A percentile compares a stretch with the other conserved stretches of the same genome.
Evolutionary conservation across 1,140 invertebrate genomes (phyloP).

Genomic region (Megalopta genalis): DNA sequence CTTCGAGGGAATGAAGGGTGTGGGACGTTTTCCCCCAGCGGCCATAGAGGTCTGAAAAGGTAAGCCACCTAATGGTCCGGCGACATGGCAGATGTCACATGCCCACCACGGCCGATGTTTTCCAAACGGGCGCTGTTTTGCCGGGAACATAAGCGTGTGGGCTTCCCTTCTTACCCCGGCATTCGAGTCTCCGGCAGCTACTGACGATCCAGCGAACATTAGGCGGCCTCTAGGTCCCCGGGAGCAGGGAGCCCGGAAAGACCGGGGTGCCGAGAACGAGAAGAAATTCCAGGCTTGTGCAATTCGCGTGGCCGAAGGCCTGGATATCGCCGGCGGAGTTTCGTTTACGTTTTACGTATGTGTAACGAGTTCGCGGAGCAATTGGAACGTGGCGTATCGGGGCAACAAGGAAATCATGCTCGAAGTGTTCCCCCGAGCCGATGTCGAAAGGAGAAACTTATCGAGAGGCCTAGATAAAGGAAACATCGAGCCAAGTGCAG

Average conservation of each 20-base stretch:
- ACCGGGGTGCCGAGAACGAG: not conserved
- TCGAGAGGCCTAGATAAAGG: too few species aligned
- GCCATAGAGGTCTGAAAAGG: slow-evolving; percentile 55
- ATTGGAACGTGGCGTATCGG: slow-evolving; percentile 24
- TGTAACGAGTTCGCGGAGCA: not conserved
- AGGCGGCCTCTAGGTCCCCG: slow-evolving; percentile 47
- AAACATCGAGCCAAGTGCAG: too few species aligned
- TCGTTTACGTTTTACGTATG: slow-evolving; percentile 9
- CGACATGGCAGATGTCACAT: slow-evolving; percentile 72
- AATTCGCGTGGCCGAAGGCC: slow-evolving; percentile 67
- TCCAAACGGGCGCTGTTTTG: slow-evolving; percentile 74
- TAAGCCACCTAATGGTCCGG: slow-evolving; percentile 55
- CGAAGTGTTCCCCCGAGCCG: not conserved
- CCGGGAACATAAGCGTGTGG: slow-evolving; percentile 69
- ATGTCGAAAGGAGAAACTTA: not conserved
- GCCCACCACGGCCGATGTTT: slow-evolving; percentile 70
- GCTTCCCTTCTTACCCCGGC: slow-evolving; percentile 77
- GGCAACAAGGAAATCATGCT: slow-evolving; percentile 2
- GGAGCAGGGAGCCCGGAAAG: slow-evolving; percentile 32
- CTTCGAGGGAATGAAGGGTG: slow-evolving; percentile 1
- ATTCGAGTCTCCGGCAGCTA: slow-evolving; percentile 77
- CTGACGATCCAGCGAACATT: slow-evolving; percentile 75
- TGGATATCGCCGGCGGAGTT: slow-evolving; percentile 41
- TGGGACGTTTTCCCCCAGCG: slow-evolving; percentile 19
- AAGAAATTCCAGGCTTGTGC: slow-evolving; percentile 78